phyloP scores from a whole-genome alignment of 2,113 vertebrate species.

The Natator depressus region DNA sequence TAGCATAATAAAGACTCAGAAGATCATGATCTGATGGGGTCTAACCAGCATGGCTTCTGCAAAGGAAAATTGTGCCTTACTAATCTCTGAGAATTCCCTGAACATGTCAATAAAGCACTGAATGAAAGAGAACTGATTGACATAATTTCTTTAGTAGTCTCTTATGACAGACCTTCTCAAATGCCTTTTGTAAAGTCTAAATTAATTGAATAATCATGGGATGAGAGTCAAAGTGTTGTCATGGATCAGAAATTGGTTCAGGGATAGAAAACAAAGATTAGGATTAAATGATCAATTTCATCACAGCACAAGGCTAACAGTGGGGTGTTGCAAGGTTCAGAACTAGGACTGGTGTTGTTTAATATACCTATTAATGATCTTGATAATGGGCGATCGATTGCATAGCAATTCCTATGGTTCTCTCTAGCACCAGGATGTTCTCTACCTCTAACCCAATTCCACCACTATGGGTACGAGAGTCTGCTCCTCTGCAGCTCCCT shows the following conservation, averaged over 20 bases:
- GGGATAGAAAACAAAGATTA: background rate
- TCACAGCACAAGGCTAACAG: background rate
- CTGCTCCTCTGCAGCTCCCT: background rate
- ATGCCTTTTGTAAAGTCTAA: background rate
- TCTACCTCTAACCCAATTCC: background rate
- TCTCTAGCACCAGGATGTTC: background rate
- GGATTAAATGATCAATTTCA: background rate
- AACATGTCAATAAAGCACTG: background rate
- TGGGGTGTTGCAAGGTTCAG: background rate
- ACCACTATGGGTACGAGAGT: background rate
- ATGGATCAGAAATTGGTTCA: background rate
- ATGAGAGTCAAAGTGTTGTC: background rate
- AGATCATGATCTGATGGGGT: background rate
- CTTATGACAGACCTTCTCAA: background rate
- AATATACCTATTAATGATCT: background rate
- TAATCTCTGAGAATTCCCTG: background rate
- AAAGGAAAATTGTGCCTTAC: background rate
- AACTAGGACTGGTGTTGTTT: background rate
- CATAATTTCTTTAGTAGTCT: background rate
- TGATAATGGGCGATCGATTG: background rate
- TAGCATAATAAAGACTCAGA: background rate
- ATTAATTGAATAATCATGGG: background rate
- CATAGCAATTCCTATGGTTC: background rate
- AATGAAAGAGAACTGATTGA: background rate
- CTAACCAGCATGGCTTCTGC: background rate